A percentile compares a stretch with the other conserved stretches of the same genome.
These are phyloP conservation scores for Parauchenoglanis punctatus DNA, from an alignment of 2,797 vertebrate species.

Conservation along the genomic window DNA sequence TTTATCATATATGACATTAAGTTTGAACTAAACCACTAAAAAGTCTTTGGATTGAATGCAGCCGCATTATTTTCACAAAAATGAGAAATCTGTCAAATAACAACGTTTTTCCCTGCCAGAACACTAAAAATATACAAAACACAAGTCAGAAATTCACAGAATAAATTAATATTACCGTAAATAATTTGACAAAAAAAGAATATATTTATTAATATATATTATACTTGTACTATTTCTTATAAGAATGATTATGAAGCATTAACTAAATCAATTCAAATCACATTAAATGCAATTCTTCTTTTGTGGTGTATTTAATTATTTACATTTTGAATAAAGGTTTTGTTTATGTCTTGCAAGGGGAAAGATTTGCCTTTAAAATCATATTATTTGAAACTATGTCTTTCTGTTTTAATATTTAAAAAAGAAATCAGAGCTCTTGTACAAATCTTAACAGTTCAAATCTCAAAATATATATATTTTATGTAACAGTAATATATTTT, in stretches of 20 bases:
- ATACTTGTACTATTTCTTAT: not conserved
- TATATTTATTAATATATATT: not conserved
- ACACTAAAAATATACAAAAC: not conserved
- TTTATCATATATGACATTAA: not conserved
- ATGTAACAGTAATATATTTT: not conserved
- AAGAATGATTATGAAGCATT: no score
- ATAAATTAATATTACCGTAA: not conserved
- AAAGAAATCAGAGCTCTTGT: no score
- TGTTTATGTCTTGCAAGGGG: not conserved
- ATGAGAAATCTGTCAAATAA: not conserved
- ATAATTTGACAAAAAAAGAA: not conserved
- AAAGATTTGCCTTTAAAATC: not conserved
- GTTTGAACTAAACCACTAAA: not conserved
- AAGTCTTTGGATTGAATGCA: not conserved
- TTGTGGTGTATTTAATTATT: not conserved
- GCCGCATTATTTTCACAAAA: not conserved
- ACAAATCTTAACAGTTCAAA: not conserved
- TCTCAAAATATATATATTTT: not conserved
- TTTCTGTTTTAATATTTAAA: no score
- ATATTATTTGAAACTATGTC: not conserved
- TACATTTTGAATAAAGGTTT: not conserved
- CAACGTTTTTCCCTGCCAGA: constrained; percentile 1
- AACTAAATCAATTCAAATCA: not conserved
- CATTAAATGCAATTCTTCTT: not conserved
- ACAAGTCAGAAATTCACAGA: not conserved